Evolutionary conservation across 2,888 invertebrate genomes (phyloP).

Genomic region (Hermodice carunculata): DNA sequence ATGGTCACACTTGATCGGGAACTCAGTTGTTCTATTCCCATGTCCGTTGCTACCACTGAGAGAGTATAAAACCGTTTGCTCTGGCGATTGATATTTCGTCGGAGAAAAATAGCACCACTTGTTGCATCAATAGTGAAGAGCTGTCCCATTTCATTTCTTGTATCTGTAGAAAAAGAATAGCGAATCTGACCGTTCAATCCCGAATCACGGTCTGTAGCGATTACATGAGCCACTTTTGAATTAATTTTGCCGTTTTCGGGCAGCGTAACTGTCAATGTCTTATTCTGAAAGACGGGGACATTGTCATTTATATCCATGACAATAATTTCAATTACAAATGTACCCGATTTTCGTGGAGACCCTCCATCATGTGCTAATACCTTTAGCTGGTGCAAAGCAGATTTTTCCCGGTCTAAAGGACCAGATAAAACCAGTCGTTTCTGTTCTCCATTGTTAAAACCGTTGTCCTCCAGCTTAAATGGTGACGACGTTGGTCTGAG

Average conservation of each 20-base stretch:
- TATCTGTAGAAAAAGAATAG: slow-evolving; percentile 5
- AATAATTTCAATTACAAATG: slow-evolving; percentile 12
- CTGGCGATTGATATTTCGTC: slow-evolving; percentile 11
- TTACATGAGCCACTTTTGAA: no score
- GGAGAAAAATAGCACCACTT: slow-evolving; percentile 8
- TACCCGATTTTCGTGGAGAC: slow-evolving; percentile 4
- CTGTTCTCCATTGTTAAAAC: not conserved
- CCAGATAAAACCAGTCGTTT: slow-evolving; percentile 8
- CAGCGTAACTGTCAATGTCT: slow-evolving; percentile 9
- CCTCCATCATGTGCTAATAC: slow-evolving; percentile 13
- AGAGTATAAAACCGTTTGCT: not conserved
- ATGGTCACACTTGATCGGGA: slow-evolving; percentile 5
- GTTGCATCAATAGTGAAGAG: slow-evolving; percentile 8
- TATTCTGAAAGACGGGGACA: slow-evolving; percentile 17
- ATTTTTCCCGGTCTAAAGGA: slow-evolving; percentile 7
- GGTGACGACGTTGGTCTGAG: slow-evolving; percentile 1
- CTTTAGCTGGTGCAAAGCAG: not conserved
- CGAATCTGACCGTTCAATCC: no score
- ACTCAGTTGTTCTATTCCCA: slow-evolving; percentile 1
- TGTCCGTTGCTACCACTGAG: slow-evolving; percentile 3
- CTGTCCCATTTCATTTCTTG: not conserved
- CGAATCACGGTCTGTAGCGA: no score
- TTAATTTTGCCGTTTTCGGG: no score
- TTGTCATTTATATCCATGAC: slow-evolving; percentile 21
- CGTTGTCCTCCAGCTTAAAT: slow-evolving; percentile 4